phyloP scores from a whole-genome alignment of 1,140 invertebrate genomes.

The Dryas iulia region DNA sequence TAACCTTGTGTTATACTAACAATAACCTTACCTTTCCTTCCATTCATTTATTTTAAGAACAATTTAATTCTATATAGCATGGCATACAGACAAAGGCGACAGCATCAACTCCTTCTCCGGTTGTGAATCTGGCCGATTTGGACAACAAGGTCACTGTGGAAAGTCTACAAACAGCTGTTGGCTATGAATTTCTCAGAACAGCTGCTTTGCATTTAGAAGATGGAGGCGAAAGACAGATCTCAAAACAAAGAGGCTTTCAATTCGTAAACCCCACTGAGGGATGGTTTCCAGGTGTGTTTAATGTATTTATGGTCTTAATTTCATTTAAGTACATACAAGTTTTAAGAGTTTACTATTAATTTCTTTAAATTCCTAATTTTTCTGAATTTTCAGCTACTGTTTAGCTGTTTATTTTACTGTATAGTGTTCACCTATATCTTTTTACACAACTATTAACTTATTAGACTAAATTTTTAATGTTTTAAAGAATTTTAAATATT shows the following conservation, averaged over 20 bases:
- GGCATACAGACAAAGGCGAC: conserved; percentile 89
- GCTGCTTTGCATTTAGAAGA: conserved; percentile 84
- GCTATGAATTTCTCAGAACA: conserved; percentile 91
- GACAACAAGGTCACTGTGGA: conserved; percentile 86
- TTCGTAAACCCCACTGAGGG: conserved; percentile 92
- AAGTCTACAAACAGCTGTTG: conserved; percentile 86
- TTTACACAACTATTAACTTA: too few species aligned
- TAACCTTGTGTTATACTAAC: conserved; percentile 32
- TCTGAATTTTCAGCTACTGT: too few species aligned
- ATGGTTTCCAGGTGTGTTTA: conserved; percentile 89
- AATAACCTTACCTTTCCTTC: conserved; percentile 45
- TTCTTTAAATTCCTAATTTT: too few species aligned
- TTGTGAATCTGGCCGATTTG: conserved; percentile 89
- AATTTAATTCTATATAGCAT: conserved; percentile 75
- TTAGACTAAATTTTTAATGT: too few species aligned
- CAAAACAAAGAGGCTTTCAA: conserved; percentile 89
- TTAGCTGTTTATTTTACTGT: neutral
- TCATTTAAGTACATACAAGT: neutral
- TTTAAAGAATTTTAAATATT: too few species aligned
- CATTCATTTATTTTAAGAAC: conserved; percentile 52
- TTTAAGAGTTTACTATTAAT: too few species aligned
- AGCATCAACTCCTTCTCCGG: conserved; percentile 87
- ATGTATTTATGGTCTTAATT: too few species aligned
- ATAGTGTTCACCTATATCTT: too few species aligned
- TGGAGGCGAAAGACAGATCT: conserved; percentile 84